Evolutionary conservation across 2,113 vertebrate genomes (phyloP).

Genomic region (Indri indri): DNA sequence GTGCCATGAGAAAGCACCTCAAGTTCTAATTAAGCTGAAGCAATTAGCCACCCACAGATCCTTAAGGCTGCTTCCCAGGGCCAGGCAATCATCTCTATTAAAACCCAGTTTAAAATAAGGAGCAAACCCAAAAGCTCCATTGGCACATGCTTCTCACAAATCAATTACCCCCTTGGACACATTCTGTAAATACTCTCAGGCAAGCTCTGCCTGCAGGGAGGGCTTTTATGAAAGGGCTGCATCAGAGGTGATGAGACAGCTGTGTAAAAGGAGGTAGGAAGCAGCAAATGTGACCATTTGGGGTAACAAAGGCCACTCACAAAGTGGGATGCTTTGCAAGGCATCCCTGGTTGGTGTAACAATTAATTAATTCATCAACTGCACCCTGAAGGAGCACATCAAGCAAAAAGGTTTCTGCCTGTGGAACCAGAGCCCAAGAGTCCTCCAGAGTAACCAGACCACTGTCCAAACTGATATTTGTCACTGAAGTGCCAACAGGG

Average conservation of each 20-base stretch:
- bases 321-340: not conserved
- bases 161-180: slow-evolving; percentile 27
- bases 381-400: not conserved
- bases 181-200: not conserved
- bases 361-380: not conserved
- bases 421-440: not conserved
- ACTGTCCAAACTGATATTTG: not conserved
- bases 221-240: not conserved
- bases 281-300: not conserved
- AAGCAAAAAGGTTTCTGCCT: not conserved
- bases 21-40: slow-evolving; percentile 65
- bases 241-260: not conserved
- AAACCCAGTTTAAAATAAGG: slow-evolving; percentile 58
- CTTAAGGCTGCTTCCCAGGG: not conserved
- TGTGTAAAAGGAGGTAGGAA: not conserved
- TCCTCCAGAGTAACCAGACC: not conserved
- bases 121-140: slow-evolving; percentile 31
- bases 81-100: slow-evolving; percentile 61
- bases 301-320: not conserved
- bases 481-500: not conserved
- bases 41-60: slow-evolving; percentile 67
- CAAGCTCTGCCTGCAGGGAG: not conserved
- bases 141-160: not conserved
- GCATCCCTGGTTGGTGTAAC: not conserved
- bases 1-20: slow-evolving; percentile 43